These are phyloP conservation scores for Danio kyathit DNA, from an alignment of 2,797 vertebrate genomes.

Conservation along the genomic window DNA sequence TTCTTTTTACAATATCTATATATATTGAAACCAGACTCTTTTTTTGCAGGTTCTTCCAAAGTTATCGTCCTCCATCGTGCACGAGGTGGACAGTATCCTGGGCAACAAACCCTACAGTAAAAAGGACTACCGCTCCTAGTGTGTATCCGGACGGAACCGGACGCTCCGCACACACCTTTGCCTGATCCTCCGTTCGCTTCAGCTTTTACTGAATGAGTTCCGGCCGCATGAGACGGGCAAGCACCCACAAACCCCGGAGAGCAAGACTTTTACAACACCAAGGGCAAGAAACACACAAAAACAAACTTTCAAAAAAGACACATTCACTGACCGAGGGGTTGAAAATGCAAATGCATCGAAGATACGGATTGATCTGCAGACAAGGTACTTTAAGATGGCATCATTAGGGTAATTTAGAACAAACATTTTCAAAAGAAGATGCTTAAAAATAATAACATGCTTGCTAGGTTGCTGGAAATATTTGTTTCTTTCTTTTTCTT, in stretches of 20 bases:
- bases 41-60: slow-evolving; percentile 85
- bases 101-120: slow-evolving; percentile 94
- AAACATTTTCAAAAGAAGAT: slow-evolving; percentile 56
- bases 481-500: slow-evolving; percentile 43
- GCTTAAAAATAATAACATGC: slow-evolving; percentile 77
- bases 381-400: slow-evolving; percentile 57
- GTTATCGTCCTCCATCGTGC: slow-evolving; percentile 87
- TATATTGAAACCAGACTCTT: neutral
- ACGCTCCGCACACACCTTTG: slow-evolving; percentile 69
- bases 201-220: slow-evolving; percentile 86
- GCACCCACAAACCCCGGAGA: slow-evolving; percentile 66
- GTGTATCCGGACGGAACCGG: slow-evolving; percentile 58
- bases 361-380: slow-evolving; percentile 73
- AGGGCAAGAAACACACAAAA: slow-evolving; percentile 58
- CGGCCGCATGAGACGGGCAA: slow-evolving; percentile 83
- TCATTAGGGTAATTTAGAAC: slow-evolving; percentile 68
- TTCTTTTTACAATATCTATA: neutral
- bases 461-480: slow-evolving; percentile 80
- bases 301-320: slow-evolving; percentile 15
- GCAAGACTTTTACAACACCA: slow-evolving; percentile 75
- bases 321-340: slow-evolving; percentile 43
- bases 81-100: slow-evolving; percentile 91
- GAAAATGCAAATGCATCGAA: slow-evolving; percentile 38
- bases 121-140: slow-evolving; percentile 91
- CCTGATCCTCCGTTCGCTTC: slow-evolving; percentile 91